Evolutionary conservation across 1,140 invertebrate species (phyloP).

Genomic region (Zaprionus africanus): DNA sequence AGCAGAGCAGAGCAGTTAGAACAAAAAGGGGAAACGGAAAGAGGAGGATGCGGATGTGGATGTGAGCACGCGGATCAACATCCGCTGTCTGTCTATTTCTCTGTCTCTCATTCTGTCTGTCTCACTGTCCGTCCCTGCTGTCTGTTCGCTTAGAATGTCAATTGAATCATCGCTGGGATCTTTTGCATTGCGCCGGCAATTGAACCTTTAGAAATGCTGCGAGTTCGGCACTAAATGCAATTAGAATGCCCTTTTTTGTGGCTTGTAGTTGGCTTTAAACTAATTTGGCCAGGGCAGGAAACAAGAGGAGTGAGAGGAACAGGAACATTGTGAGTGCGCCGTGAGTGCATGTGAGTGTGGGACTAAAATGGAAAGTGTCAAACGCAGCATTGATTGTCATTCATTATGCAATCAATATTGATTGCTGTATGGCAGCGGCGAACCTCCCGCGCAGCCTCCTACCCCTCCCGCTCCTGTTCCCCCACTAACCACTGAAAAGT

Average conservation of each 20-base stretch:
- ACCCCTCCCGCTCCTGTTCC: neutral
- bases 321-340: neutral
- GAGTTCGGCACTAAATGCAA: constrained; percentile 43
- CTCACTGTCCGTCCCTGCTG: neutral
- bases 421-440: constrained; percentile 63
- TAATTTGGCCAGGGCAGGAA: constrained; percentile 29
- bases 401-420: constrained; percentile 83
- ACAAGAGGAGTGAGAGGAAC: neutral
- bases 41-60: constrained; percentile 14
- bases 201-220: constrained; percentile 49
- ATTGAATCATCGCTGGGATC: constrained; percentile 70
- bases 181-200: constrained; percentile 55
- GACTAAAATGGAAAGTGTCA: constrained; percentile 60
- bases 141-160: constrained; percentile 56
- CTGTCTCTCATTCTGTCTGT: neutral
- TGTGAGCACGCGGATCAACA: constrained; percentile 35
- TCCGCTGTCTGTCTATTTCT: constrained; percentile 6
- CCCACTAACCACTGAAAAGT: constrained; percentile 65
- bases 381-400: constrained; percentile 72
- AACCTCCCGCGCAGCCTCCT: neutral
- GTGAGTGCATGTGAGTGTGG: constrained; percentile 11
- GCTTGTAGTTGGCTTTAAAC: constrained; percentile 45
- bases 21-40: neutral
- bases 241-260: constrained; percentile 59
- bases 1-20: constrained; percentile 24